Percentiles rank a stretch among this genome's conserved stretches.
Evolutionary conservation across 2,888 invertebrate genomes (phyloP).

Genomic region (Agrilus cyanescens): DNA sequence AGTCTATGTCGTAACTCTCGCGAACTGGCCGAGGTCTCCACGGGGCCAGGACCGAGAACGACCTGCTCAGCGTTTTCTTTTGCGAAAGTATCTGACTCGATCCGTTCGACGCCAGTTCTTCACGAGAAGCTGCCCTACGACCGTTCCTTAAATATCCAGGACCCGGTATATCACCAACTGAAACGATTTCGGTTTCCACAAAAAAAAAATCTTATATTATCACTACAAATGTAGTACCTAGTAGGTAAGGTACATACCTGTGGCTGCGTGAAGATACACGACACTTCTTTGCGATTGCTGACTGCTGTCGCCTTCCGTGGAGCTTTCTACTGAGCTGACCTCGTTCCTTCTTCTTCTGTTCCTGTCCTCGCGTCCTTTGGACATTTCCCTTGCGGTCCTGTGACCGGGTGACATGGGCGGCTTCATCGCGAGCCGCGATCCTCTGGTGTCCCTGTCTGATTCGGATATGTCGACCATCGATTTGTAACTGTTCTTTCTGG

Average conservation of each 20-base stretch:
- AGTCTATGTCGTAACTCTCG: conserved; percentile 68
- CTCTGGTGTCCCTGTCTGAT: conserved; percentile 24
- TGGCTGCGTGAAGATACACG: conserved; percentile 75
- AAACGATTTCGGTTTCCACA: conserved; percentile 16
- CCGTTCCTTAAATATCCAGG: conserved; percentile 43
- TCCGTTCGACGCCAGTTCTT: conserved; percentile 57
- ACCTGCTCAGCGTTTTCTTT: conserved; percentile 61
- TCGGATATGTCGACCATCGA: conserved; percentile 30
- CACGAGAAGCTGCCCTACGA: conserved; percentile 55
- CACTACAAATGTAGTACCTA: no score
- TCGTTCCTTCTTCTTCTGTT: conserved; percentile 34
- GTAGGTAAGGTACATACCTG: conserved; percentile 52
- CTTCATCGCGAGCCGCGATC: conserved; percentile 27
- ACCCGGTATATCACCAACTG: conserved; percentile 75
- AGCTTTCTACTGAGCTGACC: conserved; percentile 49
- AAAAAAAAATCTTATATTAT: no score
- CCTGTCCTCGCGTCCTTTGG: conserved; percentile 35
- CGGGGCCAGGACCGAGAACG: conserved; percentile 73
- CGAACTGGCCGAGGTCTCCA: conserved; percentile 67
- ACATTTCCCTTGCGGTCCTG: conserved; percentile 26
- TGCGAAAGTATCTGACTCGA: conserved; percentile 49
- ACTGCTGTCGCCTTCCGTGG: conserved; percentile 64
- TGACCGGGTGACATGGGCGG: conserved; percentile 32
- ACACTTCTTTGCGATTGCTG: conserved; percentile 74
- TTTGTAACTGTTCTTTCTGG: conserved; percentile 30